phyloP scores from a whole-genome alignment of 2,888 invertebrate species.

The Dynastes hyllus region DNA sequence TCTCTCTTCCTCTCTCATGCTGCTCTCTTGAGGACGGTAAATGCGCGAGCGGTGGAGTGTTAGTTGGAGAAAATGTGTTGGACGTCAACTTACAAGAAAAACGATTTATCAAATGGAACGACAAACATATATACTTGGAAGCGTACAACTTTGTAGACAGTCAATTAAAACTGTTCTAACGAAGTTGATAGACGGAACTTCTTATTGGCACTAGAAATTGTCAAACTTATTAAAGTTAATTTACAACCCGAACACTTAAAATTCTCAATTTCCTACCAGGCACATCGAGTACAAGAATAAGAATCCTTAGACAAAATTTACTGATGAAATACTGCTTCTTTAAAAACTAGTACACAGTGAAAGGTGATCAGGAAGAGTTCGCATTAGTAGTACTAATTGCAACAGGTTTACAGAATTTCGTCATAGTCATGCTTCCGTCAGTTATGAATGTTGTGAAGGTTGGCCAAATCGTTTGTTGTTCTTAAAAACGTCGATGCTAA shows the following conservation, averaged over 20 bases:
- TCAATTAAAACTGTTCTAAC: conserved; percentile 21
- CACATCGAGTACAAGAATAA: no score
- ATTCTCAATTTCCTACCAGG: background rate
- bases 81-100: conserved; percentile 32
- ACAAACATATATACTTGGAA: conserved; percentile 25
- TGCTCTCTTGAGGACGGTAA: background rate
- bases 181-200: background rate
- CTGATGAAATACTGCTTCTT: no score
- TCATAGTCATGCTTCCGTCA: no score
- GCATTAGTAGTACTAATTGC: no score
- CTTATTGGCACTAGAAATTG: conserved; percentile 11
- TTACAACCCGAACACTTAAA: background rate
- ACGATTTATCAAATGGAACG: conserved; percentile 35
- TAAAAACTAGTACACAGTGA: no score
- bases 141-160: conserved; percentile 7
- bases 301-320: no score
- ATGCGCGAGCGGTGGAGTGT: background rate
- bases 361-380: no score
- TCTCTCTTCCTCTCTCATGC: background rate
- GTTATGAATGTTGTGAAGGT: no score
- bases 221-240: background rate
- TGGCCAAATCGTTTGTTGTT: no score
- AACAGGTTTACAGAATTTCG: no score
- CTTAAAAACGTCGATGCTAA: no score
- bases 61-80: conserved; percentile 30